A percentile compares a stretch with the other conserved stretches of the same genome.
Conservation (phyloP, 2,797 vertebrate species). For the Cossypha caffra region DNA sequence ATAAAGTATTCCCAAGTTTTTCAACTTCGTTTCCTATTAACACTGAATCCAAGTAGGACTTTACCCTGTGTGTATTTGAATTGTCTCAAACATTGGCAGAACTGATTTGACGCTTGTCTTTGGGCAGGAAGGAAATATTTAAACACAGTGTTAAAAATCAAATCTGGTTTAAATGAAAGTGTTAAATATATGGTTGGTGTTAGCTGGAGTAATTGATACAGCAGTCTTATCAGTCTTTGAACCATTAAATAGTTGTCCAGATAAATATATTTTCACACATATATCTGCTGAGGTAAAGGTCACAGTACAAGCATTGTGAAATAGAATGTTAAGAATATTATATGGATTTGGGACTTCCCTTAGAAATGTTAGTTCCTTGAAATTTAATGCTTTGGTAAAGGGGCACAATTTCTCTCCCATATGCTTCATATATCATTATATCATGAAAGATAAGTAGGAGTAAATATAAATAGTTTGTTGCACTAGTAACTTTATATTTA, state of each 20-base stretch:
- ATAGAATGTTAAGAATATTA: not conserved
- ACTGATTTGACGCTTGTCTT: not conserved
- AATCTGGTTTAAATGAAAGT: not conserved
- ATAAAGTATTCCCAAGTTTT: not conserved
- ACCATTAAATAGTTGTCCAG: not conserved
- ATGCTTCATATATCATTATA: not conserved
- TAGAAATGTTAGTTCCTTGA: not conserved
- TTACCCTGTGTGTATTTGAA: not conserved
- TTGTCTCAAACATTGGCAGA: not conserved
- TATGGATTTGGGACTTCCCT: not conserved
- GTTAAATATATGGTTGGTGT: not conserved
- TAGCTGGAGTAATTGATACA: constrained; percentile 11
- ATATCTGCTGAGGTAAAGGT: constrained; percentile 39
- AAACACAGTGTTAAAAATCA: not conserved
- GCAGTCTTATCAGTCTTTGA: not conserved
- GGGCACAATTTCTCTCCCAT: not conserved
- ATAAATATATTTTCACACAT: constrained; percentile 32
- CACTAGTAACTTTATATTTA: not conserved
- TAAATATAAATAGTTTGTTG: not conserved
- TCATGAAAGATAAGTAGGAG: not conserved
- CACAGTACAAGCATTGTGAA: not conserved
- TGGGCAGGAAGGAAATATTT: not conserved
- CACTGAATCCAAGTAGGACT: not conserved
- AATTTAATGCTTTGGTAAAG: not conserved
- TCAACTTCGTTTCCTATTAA: not conserved